Evolutionary conservation across 1,140 invertebrate genomes (phyloP).

Genomic region (Drosophila seguyi): DNA sequence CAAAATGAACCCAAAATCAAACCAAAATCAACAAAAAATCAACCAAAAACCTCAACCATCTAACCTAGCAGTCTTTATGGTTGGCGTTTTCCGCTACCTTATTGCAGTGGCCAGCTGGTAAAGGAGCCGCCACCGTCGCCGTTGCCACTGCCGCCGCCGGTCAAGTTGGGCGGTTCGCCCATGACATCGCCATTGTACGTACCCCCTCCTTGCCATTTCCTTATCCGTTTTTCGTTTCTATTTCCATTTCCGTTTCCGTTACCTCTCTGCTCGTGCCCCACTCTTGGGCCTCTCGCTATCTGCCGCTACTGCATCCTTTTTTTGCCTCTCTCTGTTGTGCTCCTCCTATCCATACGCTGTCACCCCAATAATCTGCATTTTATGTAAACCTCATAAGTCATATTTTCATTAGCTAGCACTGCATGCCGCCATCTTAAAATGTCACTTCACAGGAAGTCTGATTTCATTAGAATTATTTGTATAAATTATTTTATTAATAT

Average conservation of each 20-base stretch:
- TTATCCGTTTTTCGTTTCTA: conserved; percentile 1
- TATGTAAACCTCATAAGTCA: conserved; percentile 25
- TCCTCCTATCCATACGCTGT: conserved; percentile 16
- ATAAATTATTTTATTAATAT: too few species aligned
- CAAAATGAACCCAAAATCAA: conserved; percentile 11
- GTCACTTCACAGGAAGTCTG: background rate
- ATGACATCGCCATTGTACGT: conserved; percentile 89
- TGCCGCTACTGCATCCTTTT: background rate
- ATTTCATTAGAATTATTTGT: background rate
- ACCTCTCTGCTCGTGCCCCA: background rate
- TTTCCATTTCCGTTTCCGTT: conserved; percentile 12
- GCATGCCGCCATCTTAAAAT: conserved; percentile 13
- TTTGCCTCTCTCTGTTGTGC: conserved; percentile 11
- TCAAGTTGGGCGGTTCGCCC: conserved; percentile 89
- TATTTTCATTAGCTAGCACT: conserved; percentile 29
- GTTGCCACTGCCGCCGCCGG: conserved; percentile 90
- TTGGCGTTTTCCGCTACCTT: conserved; percentile 96
- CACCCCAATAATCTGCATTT: background rate
- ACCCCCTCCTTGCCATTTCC: conserved; percentile 27
- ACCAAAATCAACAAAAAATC: conserved; percentile 9
- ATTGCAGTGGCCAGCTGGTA: conserved; percentile 92
- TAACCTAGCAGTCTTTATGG: conserved; percentile 92
- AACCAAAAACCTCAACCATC: conserved; percentile 65
- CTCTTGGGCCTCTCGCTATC: background rate
- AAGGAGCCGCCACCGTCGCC: conserved; percentile 91